Evolutionary conservation across 2,888 invertebrate genomes (phyloP).

Genomic region (Pheosia tremula): DNA sequence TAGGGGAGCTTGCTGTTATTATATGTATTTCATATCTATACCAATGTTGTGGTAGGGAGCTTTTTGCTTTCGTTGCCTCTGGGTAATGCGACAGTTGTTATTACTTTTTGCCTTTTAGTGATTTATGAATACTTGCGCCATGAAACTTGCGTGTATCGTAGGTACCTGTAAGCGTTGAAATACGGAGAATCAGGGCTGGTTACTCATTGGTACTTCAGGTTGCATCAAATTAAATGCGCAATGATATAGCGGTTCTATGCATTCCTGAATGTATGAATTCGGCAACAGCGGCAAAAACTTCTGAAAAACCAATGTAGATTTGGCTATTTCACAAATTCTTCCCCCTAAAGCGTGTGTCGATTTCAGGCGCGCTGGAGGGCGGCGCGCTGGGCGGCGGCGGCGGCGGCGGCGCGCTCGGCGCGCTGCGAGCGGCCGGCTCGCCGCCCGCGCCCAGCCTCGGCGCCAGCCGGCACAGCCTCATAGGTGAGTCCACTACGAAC

Average conservation of each 20-base stretch:
- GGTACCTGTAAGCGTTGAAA: too few relatives aligned
- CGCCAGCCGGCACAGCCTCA: constrained; percentile 82
- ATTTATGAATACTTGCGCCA: background rate
- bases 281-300: too few relatives aligned
- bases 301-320: too few relatives aligned
- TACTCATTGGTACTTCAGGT: too few relatives aligned
- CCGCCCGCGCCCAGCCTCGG: constrained; percentile 82
- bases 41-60: constrained; percentile 4
- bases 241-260: too few relatives aligned
- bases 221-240: too few relatives aligned
- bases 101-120: background rate
- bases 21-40: constrained; percentile 26
- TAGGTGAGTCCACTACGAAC: constrained; percentile 57
- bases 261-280: too few relatives aligned
- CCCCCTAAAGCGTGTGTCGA: constrained; percentile 24
- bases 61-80: constrained; percentile 13
- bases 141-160: too few relatives aligned
- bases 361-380: constrained; percentile 82
- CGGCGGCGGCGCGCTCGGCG: constrained; percentile 78
- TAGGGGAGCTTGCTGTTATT: constrained; percentile 32
- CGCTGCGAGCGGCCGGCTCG: constrained; percentile 81
- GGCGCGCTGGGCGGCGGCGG: constrained; percentile 82
- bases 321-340: too few relatives aligned
- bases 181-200: too few relatives aligned
- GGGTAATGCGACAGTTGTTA: background rate